Evolutionary conservation across 1,140 invertebrate species (phyloP), one percentile per base, ranked within the genome.

Genomic region (Trissolcus basalis): DNA sequence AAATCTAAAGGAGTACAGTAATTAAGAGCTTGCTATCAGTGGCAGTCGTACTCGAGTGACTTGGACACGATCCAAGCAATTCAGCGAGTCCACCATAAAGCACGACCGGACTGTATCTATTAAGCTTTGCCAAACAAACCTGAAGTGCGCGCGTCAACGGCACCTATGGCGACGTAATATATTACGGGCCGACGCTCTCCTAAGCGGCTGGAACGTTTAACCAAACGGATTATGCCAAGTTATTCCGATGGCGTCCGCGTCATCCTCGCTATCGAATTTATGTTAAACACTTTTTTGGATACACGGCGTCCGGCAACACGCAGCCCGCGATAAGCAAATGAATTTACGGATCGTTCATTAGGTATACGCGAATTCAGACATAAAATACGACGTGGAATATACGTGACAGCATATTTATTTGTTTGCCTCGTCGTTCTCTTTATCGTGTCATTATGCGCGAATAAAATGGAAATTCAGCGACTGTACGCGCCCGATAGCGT

Each of bases 81-180:
- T 78, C 76, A 78, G 19, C 19, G 36, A 39, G 76, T 78, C 49
- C 56, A 58, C 61, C 67, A 78, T 78, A 78, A 74, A 78, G 76
- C 76, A 74, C 70, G 51, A 16, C 41, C 61, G 59, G 48, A 74
- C 61, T 74, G 76, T 78, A 78, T 78, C 76, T 78, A 78, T 78
- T 78, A 78, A 78, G 76, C 76, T 74, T 74, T 71, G 76, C 76
- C 70, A 74, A 78, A 78, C 76, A 78, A 78, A 78, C 70, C 67
- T 74, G 76, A 71, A 78, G 60, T 61, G 70, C 65, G 70, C 64
- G 69, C 76, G 76, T 78, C 76, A 78, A 71, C 76, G 70, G 65
- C 76, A 78, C 76, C 71, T 78, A 71, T 50, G 56, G 41, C 14
- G 27, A 7, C 44, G 16, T 63, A 68, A 79, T 75, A 79, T 79